These are phyloP conservation scores for Chunga burmeisteri DNA, from an alignment of 2,113 vertebrate genomes.

Conservation along the genomic window DNA sequence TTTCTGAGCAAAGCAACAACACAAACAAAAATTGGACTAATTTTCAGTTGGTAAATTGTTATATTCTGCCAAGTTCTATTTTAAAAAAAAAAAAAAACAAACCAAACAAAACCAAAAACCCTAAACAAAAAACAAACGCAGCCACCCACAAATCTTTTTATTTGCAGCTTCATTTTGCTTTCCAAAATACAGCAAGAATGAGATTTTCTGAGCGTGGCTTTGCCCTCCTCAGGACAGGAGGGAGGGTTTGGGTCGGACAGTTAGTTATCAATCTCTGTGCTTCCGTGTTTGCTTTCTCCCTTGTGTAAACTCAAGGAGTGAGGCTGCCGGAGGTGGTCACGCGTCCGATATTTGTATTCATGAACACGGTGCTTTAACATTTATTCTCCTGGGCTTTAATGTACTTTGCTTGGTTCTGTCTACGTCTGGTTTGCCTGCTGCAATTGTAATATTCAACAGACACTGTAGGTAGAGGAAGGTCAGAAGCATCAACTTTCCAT, in stretches of 20 bases:
- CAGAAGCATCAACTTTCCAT: conserved; percentile 47
- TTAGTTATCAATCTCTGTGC: not conserved
- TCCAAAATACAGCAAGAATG: not conserved
- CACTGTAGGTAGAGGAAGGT: conserved; percentile 45
- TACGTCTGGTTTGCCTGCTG: conserved; percentile 16
- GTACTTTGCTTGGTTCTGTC: conserved; percentile 18
- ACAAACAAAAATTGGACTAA: not conserved
- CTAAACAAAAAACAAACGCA: not conserved
- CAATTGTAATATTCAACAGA: conserved; percentile 41
- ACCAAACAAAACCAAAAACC: not conserved
- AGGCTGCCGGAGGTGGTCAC: not conserved
- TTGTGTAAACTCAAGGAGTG: not conserved
- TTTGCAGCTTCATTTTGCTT: not conserved
- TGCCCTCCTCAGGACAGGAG: not conserved
- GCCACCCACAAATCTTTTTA: not conserved
- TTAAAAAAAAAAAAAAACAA: not conserved
- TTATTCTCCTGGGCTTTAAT: conserved; percentile 55
- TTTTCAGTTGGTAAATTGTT: not conserved
- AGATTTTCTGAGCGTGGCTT: not conserved
- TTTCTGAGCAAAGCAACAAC: conserved; percentile 14
- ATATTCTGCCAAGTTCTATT: not conserved
- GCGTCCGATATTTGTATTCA: not conserved
- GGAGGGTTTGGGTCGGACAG: not conserved
- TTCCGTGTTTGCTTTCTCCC: conserved; percentile 31
- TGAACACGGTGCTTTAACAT: conserved; percentile 15